These are phyloP conservation scores for Rostratula benghalensis DNA, from an alignment of 2,113 vertebrate genomes.

Conservation along the genomic window DNA sequence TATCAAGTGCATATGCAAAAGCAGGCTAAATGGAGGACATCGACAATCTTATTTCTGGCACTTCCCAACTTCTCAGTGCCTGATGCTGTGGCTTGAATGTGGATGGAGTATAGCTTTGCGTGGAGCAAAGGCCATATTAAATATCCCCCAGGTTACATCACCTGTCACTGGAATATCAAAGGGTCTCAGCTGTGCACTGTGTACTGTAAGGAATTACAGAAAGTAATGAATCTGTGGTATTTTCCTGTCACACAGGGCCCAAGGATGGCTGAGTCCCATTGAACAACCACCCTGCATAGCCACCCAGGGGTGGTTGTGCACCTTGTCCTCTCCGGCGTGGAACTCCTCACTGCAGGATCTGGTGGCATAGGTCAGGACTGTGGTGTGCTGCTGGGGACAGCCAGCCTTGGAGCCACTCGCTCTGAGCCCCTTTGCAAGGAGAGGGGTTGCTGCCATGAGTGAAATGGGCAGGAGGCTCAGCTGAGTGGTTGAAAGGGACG, in stretches of 20 bases:
- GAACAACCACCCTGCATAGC: background rate
- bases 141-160: background rate
- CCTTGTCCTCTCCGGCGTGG: rapidly evolving
- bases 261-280: background rate
- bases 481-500: background rate
- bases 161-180: background rate
- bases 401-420: background rate
- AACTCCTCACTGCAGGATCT: background rate
- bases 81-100: background rate
- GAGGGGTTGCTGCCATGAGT: background rate
- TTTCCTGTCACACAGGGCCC: background rate
- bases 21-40: background rate
- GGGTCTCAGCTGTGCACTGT: background rate
- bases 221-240: background rate
- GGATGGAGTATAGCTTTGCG: background rate
- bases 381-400: background rate
- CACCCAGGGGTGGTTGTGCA: background rate
- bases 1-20: background rate
- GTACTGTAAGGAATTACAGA: background rate
- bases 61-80: background rate
- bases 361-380: background rate
- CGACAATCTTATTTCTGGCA: background rate
- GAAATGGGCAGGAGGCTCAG: background rate
- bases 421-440: rapidly evolving
- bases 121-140: background rate